Evolutionary conservation across 92 coral and sea anemone species (phyloP), one percentile per base, ranked within the genome.

Genomic region (Palythoa grandiflora): DNA sequence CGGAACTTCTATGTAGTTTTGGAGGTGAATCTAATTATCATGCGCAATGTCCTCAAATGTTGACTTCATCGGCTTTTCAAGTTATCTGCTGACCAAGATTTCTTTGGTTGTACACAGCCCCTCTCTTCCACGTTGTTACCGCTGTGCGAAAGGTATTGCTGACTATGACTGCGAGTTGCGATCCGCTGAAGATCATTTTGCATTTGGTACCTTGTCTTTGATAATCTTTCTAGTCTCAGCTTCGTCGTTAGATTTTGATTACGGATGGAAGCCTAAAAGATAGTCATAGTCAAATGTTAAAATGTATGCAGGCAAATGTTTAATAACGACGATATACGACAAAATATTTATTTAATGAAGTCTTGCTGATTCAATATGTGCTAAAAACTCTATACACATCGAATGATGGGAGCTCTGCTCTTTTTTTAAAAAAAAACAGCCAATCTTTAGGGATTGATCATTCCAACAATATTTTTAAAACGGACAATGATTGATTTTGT

Each of bases 241-340:
- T 90, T 88, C 13, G 94, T 90, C 74, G 71, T 92, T 1, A 88
- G 68, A 91, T 94, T 94, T 75, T 87, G 93, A 65, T 85, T 86
- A 54, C 93, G 94, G 77, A 92, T 87, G 19, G 80, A 71, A 76
- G 92, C 93, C 97, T 94, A 73, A 65, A 81, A 63, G 14, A 40
- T 5, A 10, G 9, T 28, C 19, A 44, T 16, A 50, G 19, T 13
- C 1, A 9, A 28, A 28, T 28, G 28, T 28, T 28, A 28, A 28
- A 28, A 28, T 28, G 28, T 28, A 28, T 28, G 28, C 28, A 28
- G 28, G 28, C 28, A 28, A 28, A 28, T 28, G 28, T 28, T 28
- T 28, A 28, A 28, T 28, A 28, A 28, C 28, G 28, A 28, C 0
- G 28, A 28, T 0, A 28, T 28, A 28, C 28, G 28, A 28, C 28